Conservation (phyloP, 1,140 invertebrate species). For the Ditylenchus dipsaci region DNA sequence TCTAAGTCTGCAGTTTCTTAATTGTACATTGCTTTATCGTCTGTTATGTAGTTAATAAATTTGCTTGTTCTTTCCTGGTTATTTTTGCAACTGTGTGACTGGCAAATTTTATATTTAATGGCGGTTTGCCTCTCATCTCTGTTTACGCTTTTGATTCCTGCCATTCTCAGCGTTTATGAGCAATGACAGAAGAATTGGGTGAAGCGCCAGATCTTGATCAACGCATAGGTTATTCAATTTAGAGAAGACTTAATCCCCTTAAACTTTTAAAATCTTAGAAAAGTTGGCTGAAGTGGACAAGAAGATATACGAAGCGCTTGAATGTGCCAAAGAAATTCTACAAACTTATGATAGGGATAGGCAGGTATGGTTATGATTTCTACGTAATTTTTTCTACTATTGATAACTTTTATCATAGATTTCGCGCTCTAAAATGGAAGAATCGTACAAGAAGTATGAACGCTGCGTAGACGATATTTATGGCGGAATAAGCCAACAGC, state of each 20-base stretch:
- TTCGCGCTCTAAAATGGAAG: constrained; percentile 39
- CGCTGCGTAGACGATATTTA: constrained; percentile 33
- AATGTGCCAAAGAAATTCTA: constrained; percentile 25
- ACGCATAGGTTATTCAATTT: neutral
- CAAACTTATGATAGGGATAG: constrained; percentile 35
- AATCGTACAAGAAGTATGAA: constrained; percentile 33
- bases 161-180: too few relatives aligned
- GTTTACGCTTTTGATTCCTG: too few relatives aligned
- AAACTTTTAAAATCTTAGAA: neutral
- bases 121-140: neutral
- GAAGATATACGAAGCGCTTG: constrained; percentile 31
- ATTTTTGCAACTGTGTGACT: neutral
- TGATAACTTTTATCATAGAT: too few relatives aligned
- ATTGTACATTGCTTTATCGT: neutral
- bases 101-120: neutral
- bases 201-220: neutral
- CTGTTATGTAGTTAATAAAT: neutral
- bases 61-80: neutral
- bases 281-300: constrained; percentile 23
- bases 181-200: neutral
- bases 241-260: neutral
- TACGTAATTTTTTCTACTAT: neutral
- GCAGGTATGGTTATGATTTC: constrained; percentile 14
- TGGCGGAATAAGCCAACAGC: constrained; percentile 28
- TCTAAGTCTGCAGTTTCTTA: constrained; percentile 5